Conservation (phyloP, 2,888 invertebrate genomes). For the Halictus ligatus region DNA sequence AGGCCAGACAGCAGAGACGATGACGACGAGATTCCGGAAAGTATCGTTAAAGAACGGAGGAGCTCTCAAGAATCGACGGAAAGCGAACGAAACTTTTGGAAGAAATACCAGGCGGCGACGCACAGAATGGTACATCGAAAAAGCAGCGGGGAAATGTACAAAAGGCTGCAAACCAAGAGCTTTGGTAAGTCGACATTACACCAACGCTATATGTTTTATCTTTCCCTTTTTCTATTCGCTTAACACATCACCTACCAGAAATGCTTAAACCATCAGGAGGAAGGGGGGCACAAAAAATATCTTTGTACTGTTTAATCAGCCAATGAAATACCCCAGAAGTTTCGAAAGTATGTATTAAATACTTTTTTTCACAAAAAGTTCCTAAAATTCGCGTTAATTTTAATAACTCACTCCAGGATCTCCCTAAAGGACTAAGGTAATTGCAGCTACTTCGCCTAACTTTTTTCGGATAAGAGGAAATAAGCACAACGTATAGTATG, state of each 20-base stretch:
- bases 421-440: too few relatives aligned
- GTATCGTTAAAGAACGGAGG: slow-evolving; percentile 83
- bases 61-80: slow-evolving; percentile 88
- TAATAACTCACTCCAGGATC: too few relatives aligned
- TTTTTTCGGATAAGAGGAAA: too few relatives aligned
- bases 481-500: too few relatives aligned
- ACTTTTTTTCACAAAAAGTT: too few relatives aligned
- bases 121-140: slow-evolving; percentile 96
- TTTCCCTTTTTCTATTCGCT: neutral
- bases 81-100: slow-evolving; percentile 94
- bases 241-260: neutral
- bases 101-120: slow-evolving; percentile 93
- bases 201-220: neutral
- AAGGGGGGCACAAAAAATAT: too few relatives aligned
- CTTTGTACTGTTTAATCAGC: too few relatives aligned
- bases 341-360: too few relatives aligned
- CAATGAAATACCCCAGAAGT: too few relatives aligned
- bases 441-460: too few relatives aligned
- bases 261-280: too few relatives aligned
- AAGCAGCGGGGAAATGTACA: slow-evolving; percentile 95
- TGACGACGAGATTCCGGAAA: slow-evolving; percentile 79
- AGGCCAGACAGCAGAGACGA: slow-evolving; percentile 84
- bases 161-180: slow-evolving; percentile 92
- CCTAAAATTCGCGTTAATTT: too few relatives aligned
- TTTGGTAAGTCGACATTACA: slow-evolving; percentile 89